A percentile compares a stretch with the other conserved stretches of the same genome.
Conservation (phyloP, 2,113 vertebrate genomes). For the Etheostoma spectabile region DNA sequence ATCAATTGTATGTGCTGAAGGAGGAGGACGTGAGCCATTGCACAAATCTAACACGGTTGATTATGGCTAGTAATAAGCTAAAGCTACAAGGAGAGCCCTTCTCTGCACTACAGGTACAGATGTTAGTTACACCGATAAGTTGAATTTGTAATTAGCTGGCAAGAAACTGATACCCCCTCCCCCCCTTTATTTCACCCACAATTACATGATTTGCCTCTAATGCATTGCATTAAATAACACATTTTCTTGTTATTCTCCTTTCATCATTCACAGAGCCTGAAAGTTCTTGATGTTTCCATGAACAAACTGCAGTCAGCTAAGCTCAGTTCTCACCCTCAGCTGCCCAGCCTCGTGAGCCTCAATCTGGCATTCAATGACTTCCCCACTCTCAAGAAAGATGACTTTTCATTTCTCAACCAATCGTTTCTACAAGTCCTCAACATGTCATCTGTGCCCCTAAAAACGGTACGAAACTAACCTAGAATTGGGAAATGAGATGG, state of each 20-base stretch:
- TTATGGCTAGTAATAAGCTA: constrained; percentile 87
- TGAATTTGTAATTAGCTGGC: not conserved
- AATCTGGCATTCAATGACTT: constrained; percentile 85
- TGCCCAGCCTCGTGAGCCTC: constrained; percentile 86
- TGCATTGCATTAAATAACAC: not conserved
- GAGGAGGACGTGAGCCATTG: constrained; percentile 84
- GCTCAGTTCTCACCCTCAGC: constrained; percentile 85
- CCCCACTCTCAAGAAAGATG: constrained; percentile 81
- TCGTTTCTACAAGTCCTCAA: constrained; percentile 86
- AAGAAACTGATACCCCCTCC: not conserved
- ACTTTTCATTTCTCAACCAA: constrained; percentile 87
- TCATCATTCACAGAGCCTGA: constrained; percentile 84
- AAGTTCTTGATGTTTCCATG: constrained; percentile 88
- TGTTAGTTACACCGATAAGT: not conserved
- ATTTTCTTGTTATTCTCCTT: not conserved
- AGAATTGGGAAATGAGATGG: constrained; percentile 58
- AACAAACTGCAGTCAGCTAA: constrained; percentile 87
- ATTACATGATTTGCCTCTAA: not conserved
- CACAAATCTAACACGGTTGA: constrained; percentile 79
- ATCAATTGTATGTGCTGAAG: constrained; percentile 84
- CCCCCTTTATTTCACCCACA: not conserved
- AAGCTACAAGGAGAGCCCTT: constrained; percentile 87
- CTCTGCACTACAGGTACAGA: constrained; percentile 75
- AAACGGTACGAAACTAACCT: constrained; percentile 81
- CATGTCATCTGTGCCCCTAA: constrained; percentile 87